phyloP scores from a whole-genome alignment of 2,888 invertebrate genomes.

The Trissolcus japonicus region DNA sequence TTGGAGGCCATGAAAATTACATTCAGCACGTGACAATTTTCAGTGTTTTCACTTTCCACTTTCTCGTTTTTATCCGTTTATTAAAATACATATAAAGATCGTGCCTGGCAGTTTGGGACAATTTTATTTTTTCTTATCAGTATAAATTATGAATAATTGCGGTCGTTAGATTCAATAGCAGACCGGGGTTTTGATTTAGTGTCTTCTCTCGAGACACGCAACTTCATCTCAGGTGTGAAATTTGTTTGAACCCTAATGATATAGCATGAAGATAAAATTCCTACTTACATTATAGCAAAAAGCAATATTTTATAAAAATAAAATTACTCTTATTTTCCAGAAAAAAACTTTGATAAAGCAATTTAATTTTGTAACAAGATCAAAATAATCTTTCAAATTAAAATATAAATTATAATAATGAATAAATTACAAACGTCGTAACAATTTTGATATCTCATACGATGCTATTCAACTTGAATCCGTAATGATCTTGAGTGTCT shows the following conservation, averaged over 20 bases:
- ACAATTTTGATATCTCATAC: too few species aligned
- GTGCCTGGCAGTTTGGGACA: conserved; percentile 10
- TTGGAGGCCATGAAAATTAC: conserved; percentile 26
- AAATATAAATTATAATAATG: not conserved
- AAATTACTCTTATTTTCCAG: too few species aligned
- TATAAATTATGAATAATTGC: conserved; percentile 26
- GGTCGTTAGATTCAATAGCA: conserved; percentile 25
- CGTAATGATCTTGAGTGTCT: too few species aligned
- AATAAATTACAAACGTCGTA: too few species aligned
- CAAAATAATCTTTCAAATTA: too few species aligned
- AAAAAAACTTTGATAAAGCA: too few species aligned
- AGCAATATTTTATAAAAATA: too few species aligned
- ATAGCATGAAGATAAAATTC: too few species aligned
- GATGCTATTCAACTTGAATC: too few species aligned
- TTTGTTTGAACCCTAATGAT: not conserved
- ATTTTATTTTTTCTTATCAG: conserved; percentile 4
- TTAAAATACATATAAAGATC: conserved; percentile 16
- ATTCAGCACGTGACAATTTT: conserved; percentile 36
- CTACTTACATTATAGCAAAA: too few species aligned
- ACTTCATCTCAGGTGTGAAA: conserved; percentile 1
- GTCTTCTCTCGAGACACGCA: conserved; percentile 4
- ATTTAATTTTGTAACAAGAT: too few species aligned
- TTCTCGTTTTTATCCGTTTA: conserved; percentile 34
- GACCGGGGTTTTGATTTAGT: not conserved
- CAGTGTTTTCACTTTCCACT: conserved; percentile 40